Conservation (phyloP, 2,888 invertebrate genomes). For the Diadegma fenestrale region DNA sequence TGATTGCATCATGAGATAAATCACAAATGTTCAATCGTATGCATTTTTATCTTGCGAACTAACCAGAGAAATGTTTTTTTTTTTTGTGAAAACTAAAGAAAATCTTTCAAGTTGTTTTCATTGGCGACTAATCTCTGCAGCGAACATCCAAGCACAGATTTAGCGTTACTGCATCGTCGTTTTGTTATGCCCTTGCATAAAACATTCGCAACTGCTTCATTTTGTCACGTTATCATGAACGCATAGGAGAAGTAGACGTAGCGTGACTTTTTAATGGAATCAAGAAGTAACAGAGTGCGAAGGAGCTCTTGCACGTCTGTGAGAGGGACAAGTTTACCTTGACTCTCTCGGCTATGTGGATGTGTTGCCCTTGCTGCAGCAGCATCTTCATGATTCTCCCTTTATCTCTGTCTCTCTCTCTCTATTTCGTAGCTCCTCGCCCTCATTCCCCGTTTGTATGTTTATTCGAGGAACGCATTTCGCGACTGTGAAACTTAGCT, state of each 20-base stretch:
- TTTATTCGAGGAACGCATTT: constrained; percentile 64
- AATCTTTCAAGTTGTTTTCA: not conserved
- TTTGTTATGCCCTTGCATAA: constrained; percentile 28
- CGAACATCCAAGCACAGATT: not conserved
- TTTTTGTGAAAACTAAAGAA: not conserved
- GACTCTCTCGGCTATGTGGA: constrained; percentile 32
- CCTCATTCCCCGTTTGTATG: constrained; percentile 39
- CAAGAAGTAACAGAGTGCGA: constrained; percentile 61
- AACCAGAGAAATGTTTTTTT: too few relatives aligned
- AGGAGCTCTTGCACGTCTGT: constrained; percentile 32
- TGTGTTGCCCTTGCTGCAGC: constrained; percentile 33
- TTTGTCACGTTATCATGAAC: constrained; percentile 4
- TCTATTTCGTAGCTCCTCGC: not conserved
- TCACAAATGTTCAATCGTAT: not conserved
- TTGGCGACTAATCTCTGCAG: not conserved
- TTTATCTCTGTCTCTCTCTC: constrained; percentile 8
- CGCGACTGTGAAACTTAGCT: constrained; percentile 66
- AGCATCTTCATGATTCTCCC: constrained; percentile 2
- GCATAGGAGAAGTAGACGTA: not conserved
- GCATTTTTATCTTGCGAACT: too few relatives aligned
- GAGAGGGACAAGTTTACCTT: constrained; percentile 59
- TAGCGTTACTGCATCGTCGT: not conserved
- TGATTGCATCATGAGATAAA: not conserved
- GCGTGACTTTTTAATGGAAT: constrained; percentile 60
- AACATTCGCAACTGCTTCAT: constrained; percentile 23